Base-by-base conservation (phyloP, 2,888 invertebrate species). In the Leptogaster cylindrica region DNA sequence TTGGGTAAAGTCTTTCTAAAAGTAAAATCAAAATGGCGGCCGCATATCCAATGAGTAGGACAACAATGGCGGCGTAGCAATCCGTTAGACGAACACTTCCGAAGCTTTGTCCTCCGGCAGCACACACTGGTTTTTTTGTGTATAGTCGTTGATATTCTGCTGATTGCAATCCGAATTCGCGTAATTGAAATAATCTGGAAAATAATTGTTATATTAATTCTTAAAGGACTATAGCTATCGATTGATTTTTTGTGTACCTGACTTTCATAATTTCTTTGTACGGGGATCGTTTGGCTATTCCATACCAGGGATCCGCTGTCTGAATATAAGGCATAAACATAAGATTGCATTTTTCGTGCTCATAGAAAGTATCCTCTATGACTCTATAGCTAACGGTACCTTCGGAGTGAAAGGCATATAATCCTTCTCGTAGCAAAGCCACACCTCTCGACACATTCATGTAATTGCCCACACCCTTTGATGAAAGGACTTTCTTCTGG, bases 401-500 rank as follows among this genome's bases (percentile, higher is more conserved):
- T 31, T 63, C 46, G 6, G 48, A 18, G 6, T 63, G 28, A 16
- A 63, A 63, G 2, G 63, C 44, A 46, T 46, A 63, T 4, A 63
- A 33, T 14, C 44, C 63, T 18, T 63, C 48, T 10, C 46, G 44
- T 7, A 63, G 6, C 10, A 18, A 18, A 2, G 12, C 18, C 2
- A 63, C 20, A 6, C 63, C 63, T 2, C 20, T 31, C 5, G 18
- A 12, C 5, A 82, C 82, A 5, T 76, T 78, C 69, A 82, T 81
- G 71, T 79, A 84, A 70, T 82, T 81, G 2, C 12, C n/a, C 0
- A 81, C 75, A 27, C 79, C 82, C 1, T 83, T 83, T 70, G 82
- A 81, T 0, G 83, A 83, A 2, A 82, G 82, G 16, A 84, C 82
- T 74, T 84, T 84, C 73, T 82, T 82, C 68, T 83, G 79, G 70